A percentile compares a stretch with the other conserved stretches of the same genome.
Evolutionary conservation across 2,113 vertebrate genomes (phyloP).

Genomic region (Bos taurus): DNA sequence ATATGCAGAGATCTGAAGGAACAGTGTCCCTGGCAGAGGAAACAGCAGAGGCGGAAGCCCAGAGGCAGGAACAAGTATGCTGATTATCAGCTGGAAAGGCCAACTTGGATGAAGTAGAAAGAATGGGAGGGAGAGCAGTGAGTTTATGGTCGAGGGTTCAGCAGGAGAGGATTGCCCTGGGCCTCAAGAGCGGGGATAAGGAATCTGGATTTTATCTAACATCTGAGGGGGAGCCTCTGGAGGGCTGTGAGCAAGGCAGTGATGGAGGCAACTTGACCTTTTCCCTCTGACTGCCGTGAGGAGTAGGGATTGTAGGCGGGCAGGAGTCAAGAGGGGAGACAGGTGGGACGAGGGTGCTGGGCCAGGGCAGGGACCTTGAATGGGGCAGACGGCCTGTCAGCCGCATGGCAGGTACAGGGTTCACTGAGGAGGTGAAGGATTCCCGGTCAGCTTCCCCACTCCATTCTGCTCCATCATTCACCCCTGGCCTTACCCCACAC

Average conservation of each 20-base stretch:
- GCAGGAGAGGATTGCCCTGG: neutral
- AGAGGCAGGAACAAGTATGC: neutral
- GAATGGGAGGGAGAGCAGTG: neutral
- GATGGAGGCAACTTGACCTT: neutral
- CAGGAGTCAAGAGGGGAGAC: neutral
- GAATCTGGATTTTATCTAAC: neutral
- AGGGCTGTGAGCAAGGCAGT: neutral
- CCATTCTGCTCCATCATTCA: neutral
- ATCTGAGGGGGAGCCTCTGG: neutral
- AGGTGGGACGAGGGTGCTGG: neutral
- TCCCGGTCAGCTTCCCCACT: neutral
- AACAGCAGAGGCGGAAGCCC: neutral
- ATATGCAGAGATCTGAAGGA: neutral
- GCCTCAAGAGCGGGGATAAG: neutral
- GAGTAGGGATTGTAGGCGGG: no score
- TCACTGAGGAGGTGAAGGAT: neutral
- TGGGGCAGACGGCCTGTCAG: neutral
- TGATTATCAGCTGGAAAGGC: neutral
- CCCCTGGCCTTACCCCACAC: neutral
- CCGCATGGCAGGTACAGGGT: neutral
- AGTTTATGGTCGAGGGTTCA: neutral
- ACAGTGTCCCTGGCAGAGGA: neutral
- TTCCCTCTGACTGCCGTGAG: neutral
- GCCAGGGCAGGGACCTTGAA: neutral
- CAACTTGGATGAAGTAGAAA: neutral